A percentile compares a stretch with the other conserved stretches of the same genome.
These are phyloP conservation scores for Hemiscyllium ocellatum DNA, from an alignment of 2,113 vertebrate genomes.

Conservation along the genomic window DNA sequence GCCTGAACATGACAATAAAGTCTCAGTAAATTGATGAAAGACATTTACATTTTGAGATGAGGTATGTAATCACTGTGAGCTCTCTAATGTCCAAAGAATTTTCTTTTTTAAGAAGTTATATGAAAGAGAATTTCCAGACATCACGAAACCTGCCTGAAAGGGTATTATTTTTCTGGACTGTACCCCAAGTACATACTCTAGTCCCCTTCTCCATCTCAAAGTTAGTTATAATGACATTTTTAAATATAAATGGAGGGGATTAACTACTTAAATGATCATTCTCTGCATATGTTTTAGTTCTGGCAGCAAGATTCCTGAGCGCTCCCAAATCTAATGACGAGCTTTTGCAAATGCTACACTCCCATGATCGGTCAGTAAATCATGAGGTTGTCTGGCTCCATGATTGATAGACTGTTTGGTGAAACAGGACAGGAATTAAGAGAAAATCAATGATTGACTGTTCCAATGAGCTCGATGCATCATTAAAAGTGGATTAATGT, in stretches of 20 bases:
- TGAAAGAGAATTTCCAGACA: not conserved
- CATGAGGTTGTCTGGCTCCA: conserved; percentile 64
- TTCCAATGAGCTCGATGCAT: not conserved
- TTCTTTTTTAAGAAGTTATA: not conserved
- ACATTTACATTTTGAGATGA: not conserved
- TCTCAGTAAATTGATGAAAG: not conserved
- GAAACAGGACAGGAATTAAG: not conserved
- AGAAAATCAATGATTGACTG: not conserved
- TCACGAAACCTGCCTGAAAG: not conserved
- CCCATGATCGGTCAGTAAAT: conserved; percentile 69
- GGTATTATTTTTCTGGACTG: not conserved
- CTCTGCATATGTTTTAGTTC: not conserved
- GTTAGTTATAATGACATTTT: not conserved
- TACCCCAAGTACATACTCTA: not conserved
- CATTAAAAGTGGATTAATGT: conserved; percentile 11
- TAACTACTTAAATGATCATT: not conserved
- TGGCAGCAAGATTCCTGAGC: not conserved
- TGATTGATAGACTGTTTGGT: conserved; percentile 67
- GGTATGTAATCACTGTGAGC: not conserved
- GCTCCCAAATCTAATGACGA: conserved; percentile 60
- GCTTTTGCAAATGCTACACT: conserved; percentile 64
- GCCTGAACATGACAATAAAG: not conserved
- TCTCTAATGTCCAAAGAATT: not conserved
- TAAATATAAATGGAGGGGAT: not conserved
- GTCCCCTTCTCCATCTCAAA: not conserved